Evolutionary conservation across 2,888 invertebrate species (phyloP).

Genomic region (Dermolepida albohirtum): DNA sequence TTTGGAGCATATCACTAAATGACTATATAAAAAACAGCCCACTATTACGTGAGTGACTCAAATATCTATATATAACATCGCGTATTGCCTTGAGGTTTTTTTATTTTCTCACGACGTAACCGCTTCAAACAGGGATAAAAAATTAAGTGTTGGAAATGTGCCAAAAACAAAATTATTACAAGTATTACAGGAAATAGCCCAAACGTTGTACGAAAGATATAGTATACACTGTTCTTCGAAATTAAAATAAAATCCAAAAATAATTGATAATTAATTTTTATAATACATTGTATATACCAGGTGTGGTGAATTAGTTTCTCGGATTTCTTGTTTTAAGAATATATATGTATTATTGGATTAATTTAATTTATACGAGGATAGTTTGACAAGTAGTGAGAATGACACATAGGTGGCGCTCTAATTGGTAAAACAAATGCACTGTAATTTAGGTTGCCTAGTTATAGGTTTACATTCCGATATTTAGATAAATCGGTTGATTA

Average conservation of each 20-base stretch:
- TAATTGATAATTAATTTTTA: no score
- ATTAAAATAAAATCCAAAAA: background rate
- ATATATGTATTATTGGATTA: no score
- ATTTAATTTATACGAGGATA: no score
- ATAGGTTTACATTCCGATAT: no score
- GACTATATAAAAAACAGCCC: slow-evolving; percentile 57
- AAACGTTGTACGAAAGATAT: background rate
- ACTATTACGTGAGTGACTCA: slow-evolving; percentile 61
- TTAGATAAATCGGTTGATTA: no score
- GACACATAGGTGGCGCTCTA: no score
- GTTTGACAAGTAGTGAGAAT: no score
- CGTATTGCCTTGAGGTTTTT: slow-evolving; percentile 59
- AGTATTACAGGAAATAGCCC: slow-evolving; percentile 10
- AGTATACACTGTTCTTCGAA: background rate
- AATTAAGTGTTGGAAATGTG: slow-evolving; percentile 56
- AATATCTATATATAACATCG: slow-evolving; percentile 60
- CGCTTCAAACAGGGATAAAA: slow-evolving; percentile 56
- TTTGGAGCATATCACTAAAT: slow-evolving; percentile 24
- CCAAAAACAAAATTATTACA: slow-evolving; percentile 33
- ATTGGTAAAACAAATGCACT: no score
- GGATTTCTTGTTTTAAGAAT: no score
- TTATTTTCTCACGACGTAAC: slow-evolving; percentile 61
- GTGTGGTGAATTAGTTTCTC: no score
- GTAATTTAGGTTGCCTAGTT: no score
- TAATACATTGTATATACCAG: no score